phyloP scores from a whole-genome alignment of 2,797 vertebrate species.

The Sternotherus odoratus region DNA sequence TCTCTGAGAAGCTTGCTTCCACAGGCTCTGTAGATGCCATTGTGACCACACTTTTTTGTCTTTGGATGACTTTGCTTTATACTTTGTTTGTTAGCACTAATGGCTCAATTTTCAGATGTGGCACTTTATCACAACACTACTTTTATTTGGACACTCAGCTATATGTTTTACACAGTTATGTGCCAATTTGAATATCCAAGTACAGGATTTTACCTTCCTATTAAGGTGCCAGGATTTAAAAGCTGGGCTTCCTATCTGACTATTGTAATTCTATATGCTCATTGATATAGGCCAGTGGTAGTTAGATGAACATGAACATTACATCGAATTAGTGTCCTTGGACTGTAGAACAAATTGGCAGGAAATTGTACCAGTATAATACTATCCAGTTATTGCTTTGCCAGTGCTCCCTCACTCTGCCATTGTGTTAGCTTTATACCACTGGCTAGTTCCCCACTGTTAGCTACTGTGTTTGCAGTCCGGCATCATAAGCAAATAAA shows the following conservation, averaged over 20 bases:
- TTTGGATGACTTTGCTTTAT: background rate
- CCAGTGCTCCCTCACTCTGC: rapidly evolving
- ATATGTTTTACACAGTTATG: background rate
- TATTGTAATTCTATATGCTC: rapidly evolving
- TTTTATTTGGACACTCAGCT: background rate
- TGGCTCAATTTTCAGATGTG: background rate
- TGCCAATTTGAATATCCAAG: background rate
- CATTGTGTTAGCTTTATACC: background rate
- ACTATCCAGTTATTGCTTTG: background rate
- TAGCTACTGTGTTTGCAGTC: background rate
- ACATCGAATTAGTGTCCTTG: rapidly evolving
- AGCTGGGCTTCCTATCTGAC: rapidly evolving
- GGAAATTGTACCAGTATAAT: rapidly evolving
- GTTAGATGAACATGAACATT: too few relatives aligned
- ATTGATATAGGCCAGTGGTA: background rate
- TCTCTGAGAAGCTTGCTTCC: too few relatives aligned
- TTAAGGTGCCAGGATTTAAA: background rate
- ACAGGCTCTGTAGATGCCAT: background rate
- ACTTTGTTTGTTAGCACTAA: background rate
- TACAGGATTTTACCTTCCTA: rapidly evolving
- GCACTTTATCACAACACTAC: background rate
- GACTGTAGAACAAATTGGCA: rapidly evolving
- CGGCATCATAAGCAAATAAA: rapidly evolving
- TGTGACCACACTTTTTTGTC: background rate
- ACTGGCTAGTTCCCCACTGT: rapidly evolving